phyloP scores from a whole-genome alignment of 1,140 invertebrate genomes.

The Monomorium pharaonis region DNA sequence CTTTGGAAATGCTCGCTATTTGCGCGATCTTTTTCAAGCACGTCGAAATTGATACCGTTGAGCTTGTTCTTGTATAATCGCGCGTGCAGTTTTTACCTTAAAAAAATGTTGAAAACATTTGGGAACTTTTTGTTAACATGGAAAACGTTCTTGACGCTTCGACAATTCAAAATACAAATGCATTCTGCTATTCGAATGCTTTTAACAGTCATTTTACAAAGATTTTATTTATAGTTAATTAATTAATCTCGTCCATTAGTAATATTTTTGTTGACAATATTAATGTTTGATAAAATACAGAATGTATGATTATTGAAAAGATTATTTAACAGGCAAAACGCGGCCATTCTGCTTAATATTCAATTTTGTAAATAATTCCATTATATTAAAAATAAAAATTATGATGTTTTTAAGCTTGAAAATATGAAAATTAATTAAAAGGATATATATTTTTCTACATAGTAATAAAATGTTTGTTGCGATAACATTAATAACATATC shows the following conservation, averaged over 20 bases:
- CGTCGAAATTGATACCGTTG: background rate
- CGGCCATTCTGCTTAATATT: background rate
- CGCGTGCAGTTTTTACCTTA: background rate
- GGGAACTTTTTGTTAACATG: background rate
- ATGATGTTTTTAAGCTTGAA: background rate
- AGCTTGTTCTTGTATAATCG: conserved; percentile 13
- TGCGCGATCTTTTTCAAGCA: conserved; percentile 11
- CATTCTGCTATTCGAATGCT: background rate
- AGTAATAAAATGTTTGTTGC: background rate
- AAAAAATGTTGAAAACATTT: conserved; percentile 22
- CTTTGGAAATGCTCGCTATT: conserved; percentile 10
- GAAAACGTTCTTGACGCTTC: background rate
- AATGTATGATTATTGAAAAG: background rate
- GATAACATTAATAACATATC: background rate
- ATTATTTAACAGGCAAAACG: background rate
- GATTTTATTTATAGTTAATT: background rate
- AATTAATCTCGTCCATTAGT: background rate
- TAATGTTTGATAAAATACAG: background rate
- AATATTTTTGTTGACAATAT: background rate
- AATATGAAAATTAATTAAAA: background rate
- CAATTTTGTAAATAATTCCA: background rate
- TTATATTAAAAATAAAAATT: background rate
- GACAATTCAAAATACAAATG: background rate
- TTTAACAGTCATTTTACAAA: background rate
- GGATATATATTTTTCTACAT: background rate